Evolutionary conservation across 1,140 invertebrate species (phyloP), one percentile per base, ranked within the genome.

Genomic region (Oncopodura yosiiana): DNA sequence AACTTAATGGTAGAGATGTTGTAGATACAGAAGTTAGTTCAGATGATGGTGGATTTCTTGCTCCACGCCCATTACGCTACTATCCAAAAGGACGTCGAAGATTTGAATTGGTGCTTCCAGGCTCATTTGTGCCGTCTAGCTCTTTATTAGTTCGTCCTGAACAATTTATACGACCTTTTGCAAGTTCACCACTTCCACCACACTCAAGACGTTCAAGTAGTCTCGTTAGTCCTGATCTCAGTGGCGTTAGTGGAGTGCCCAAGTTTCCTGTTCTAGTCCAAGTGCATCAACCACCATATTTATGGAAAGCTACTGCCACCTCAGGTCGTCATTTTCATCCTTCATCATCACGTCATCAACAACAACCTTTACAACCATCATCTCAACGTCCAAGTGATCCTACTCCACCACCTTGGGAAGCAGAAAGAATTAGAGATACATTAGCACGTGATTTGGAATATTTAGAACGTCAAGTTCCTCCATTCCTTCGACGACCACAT

Each of bases 251-350:
- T 23, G 53, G 51, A 27, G 55, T 56, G 29, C 49, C 56, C 39
- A 58, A 53, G 24, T 60, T 60, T 56, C 61, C 63, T 16, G 61
- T 64, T 53, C 60, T 63, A 60, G 67, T 61, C 48, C 66, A 67
- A 54, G 61, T 67, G 44, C 65, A 66, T 44, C 57, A 57, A 24
- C 61, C 69, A 50, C 63, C 66, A 29, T 61, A 64, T 36, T 41
- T 61, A 11, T 64, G 62, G 62, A n/a, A n/a, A n/a, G 54, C 49
- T 37, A 64, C 62, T 49, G 61, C 62, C 42, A 63, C 61, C 6
- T 58, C 64, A 0, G 65, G 65, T 36, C 54, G 65, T 37, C 65
- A 66, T 49, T 61, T 65, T 49, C 63, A 65, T 48, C 63, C 58
- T 23, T 43, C 32, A 12, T 41, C 49, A 19, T 21, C 55, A 14